Base-by-base conservation (phyloP, 2,888 invertebrate genomes). In the Protonemura montana region DNA sequence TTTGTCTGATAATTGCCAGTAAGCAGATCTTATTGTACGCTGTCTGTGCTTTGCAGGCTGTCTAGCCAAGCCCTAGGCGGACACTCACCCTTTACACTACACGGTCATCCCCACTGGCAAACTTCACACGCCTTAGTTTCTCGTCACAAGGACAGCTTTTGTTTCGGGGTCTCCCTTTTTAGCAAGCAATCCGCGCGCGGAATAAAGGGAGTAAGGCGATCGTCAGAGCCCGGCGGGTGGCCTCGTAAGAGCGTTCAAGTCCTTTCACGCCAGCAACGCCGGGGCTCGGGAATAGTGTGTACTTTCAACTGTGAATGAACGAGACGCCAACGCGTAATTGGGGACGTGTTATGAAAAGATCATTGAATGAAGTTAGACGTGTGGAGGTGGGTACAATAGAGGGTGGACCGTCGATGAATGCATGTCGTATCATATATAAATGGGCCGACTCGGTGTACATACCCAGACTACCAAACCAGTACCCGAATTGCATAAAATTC, bases 311-410 rank as follows among this genome's bases (percentile, higher is more conserved):
- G 42, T 35, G 28, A 26, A 83, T n/a, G 83, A 25, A 3, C n/a
- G 25, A 83, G 42, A 42, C 83, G 76, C 84, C 84, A 76, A 59
- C 16, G 21, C 3, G 84, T 84, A 84, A 84, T 84, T 84, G 84
- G 84, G 84, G 29, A 84, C 84, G 59, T 84, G 84, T 84, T 76
- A 84, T 76, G 82, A 84, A 76, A 84, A 84, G 84, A 84, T 84
- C 76, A 84, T 84, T 84, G 84, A 26, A 30, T 25, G 59, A 84
- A 27, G 21, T 25, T 42, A 25, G 41, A 78, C 29, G 29, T 28
- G 78, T 6, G 27, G 78, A 16, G 27, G 78, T 29, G 28, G 81
- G 81, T 81, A 59, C 21, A 59, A 59, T 59, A 7, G 59, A 41
- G 59, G 59, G 16, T 59, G 59, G 59, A 35, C 35, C 35, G 35